Base-by-base conservation (phyloP, 2,888 invertebrate species). In the Pycnomerus fuliginosus region DNA sequence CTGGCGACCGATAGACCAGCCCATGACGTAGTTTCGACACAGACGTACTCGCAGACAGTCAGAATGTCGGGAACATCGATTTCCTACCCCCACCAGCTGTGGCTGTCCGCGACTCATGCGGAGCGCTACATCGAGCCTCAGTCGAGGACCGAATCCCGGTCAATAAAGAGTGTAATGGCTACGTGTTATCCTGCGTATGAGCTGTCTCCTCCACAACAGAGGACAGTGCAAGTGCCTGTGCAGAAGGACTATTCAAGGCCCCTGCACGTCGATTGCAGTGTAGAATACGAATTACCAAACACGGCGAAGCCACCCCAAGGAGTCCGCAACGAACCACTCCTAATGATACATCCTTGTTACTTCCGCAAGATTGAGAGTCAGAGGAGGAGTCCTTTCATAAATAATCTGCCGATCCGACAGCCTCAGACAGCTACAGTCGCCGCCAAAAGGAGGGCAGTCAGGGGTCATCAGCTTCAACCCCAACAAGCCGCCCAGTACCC, bases 311-410 rank as follows among this genome's bases (percentile, higher is more conserved):
- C 90, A 61, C 89, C 90, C 61, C 86, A 85, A 68, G 88, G 88
- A 55, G 85, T 84, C 70, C 78, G 87, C 69, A 83, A 85, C 68
- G 90, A 90, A 73, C 90, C 90, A 38, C 78, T 90, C 68, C 80
- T 90, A 64, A 90, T 90, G 89, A 90, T 90, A 70, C 90, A 90
- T 76, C 90, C 90, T 34, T 88, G 89, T 67, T 90, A 90, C 74
- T 90, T 90, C 77, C 80, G 90, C 60, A 85, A 89, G 73, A 88
- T 89, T 75, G 89, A 90, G 70, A 85, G 85, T 64, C 85, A 88
- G 70, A 79, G 87, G 59, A 80, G 88, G 49, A 87, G 87, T 68
- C 87, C 87, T 31, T 89, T 89, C 72, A 84, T 89, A 56, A 90
- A 89, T 75, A 89, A 90, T 74, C 79, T 89, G 72, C 87, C 87